Conservation (phyloP, 2,113 vertebrate genomes). For the Oryctolagus cuniculus region mOryCun1.1 NC_091449.1:63469501-63470000, state of each 20-base stretch:
- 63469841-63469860: neutral
- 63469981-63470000: neutral
- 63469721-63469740: slow-evolving; percentile 10
- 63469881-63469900: neutral
- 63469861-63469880: slow-evolving; percentile 16
- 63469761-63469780: slow-evolving; percentile 12
- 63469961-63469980: slow-evolving; percentile 32
- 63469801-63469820: slow-evolving; percentile 6
- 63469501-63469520: neutral
- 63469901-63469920: slow-evolving; percentile 4
- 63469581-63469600: neutral
- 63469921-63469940: slow-evolving; percentile 14
- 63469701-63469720: neutral
- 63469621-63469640: neutral
- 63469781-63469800: slow-evolving; percentile 25
- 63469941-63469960: slow-evolving; percentile 48
- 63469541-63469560: neutral
- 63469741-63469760: neutral
- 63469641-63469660: slow-evolving; percentile 40
- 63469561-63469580: neutral
- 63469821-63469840: neutral
- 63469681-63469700: slow-evolving; percentile 19
- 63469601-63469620: slow-evolving; percentile 18
- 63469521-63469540: neutral
- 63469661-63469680: neutral